Conservation (phyloP, 2,888 invertebrate genomes). For the Athetis lepigone region DNA sequence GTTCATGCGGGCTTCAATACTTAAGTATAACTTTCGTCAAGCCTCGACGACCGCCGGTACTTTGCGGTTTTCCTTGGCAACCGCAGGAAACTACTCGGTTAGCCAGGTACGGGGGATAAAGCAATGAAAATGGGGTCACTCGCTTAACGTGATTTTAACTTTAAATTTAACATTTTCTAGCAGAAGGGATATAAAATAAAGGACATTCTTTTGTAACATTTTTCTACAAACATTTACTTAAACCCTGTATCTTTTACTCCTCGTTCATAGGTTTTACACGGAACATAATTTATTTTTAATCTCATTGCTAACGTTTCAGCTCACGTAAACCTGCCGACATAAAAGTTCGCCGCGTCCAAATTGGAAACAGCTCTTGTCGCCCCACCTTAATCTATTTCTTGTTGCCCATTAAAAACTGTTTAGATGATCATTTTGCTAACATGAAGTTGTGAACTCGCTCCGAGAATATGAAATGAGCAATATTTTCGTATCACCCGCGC, state of each 20-base stretch:
- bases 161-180: constrained; percentile 9
- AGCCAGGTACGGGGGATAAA: constrained; percentile 49
- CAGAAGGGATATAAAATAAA: constrained; percentile 18
- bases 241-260: constrained; percentile 64
- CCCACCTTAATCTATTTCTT: constrained; percentile 71
- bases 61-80: constrained; percentile 55
- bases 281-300: constrained; percentile 88
- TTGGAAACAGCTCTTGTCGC: constrained; percentile 83
- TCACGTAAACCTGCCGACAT: constrained; percentile 87
- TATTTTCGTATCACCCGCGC: constrained; percentile 16
- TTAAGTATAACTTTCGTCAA: constrained; percentile 52
- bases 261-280: constrained; percentile 76
- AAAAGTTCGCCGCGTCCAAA: constrained; percentile 86
- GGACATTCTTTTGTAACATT: constrained; percentile 9
- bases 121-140: constrained; percentile 50
- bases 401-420: constrained; percentile 59
- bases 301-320: constrained; percentile 87
- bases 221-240: constrained; percentile 17
- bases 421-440: constrained; percentile 44
- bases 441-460: constrained; percentile 34
- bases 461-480: constrained; percentile 42
- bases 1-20: constrained; percentile 57
- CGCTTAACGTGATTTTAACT: constrained; percentile 22
- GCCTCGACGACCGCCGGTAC: constrained; percentile 35
- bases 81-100: constrained; percentile 53